Conservation (phyloP, 2,888 invertebrate genomes). For the Buathra laborator region DNA sequence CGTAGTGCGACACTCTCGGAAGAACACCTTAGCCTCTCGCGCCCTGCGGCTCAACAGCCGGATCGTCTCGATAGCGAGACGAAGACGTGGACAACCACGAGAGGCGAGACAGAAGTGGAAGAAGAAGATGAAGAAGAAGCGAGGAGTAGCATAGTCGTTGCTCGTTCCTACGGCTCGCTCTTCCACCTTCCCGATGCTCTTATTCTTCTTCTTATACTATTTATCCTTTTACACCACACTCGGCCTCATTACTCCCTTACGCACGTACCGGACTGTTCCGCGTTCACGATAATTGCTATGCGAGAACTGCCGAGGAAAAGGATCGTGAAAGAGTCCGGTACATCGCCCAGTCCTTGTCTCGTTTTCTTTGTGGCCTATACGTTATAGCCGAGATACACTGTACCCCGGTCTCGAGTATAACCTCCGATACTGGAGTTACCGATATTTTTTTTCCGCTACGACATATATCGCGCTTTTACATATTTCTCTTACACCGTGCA, state of each 20-base stretch:
- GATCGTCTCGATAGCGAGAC: slow-evolving; percentile 62
- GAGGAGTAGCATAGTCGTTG: slow-evolving; percentile 30
- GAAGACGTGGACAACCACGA: slow-evolving; percentile 50
- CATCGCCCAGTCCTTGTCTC: slow-evolving; percentile 27
- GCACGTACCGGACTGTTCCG: slow-evolving; percentile 68
- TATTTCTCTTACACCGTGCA: slow-evolving; percentile 12
- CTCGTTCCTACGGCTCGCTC: slow-evolving; percentile 17
- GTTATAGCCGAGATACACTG: not conserved
- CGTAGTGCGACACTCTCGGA: slow-evolving; percentile 61
- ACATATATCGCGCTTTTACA: slow-evolving; percentile 1
- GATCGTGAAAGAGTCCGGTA: slow-evolving; percentile 19
- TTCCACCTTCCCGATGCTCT: slow-evolving; percentile 28
- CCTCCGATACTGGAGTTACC: not conserved
- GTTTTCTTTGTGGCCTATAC: slow-evolving; percentile 19
- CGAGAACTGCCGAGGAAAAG: slow-evolving; percentile 54
- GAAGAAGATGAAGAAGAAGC: slow-evolving; percentile 17
- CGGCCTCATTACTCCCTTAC: slow-evolving; percentile 71
- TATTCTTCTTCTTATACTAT: slow-evolving; percentile 59
- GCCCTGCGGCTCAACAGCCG: slow-evolving; percentile 44
- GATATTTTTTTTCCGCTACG: not conserved
- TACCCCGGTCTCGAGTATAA: not conserved
- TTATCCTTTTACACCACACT: slow-evolving; percentile 67
- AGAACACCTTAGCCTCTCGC: slow-evolving; percentile 58
- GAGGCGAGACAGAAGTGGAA: slow-evolving; percentile 18
- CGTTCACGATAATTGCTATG: slow-evolving; percentile 70